Evolutionary conservation across 2,113 vertebrate genomes (phyloP), one percentile per base, ranked within the genome.

Genomic region (Junco hyemalis): DNA sequence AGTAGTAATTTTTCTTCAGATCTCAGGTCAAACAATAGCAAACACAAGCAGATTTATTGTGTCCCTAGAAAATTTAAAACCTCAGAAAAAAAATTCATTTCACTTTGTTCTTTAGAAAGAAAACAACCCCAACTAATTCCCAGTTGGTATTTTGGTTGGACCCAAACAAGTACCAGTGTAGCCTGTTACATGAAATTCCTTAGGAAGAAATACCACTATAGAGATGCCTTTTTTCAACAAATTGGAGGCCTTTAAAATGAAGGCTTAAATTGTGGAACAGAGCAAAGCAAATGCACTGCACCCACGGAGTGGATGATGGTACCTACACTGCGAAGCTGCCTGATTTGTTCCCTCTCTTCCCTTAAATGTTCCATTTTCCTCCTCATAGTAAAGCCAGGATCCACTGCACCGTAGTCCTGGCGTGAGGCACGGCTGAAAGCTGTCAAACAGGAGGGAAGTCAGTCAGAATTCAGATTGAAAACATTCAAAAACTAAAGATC

Each of bases 281-380:
- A 65, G 48, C 23, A 69, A 69, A 48, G 3, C 5, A 45, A 90
- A 73, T 0, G 19, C n/a, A 51, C 50, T 65, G 60, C 33, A 69
- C 2, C n/a, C n/a, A 14, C 1, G 12, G 0, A 65, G 40, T 13
- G 72, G n/a, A 25, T 35, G 42, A 23, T 2, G 38, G 38, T 47
- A 96, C 98, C 79, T 96, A 99, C 99, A 97, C 98, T 98, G 48
- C 99, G 99, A 70, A 99, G 97, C 15, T 99, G 98, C 80, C 98
- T 96, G 61, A 99, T 99, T 96, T 99, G 99, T 21, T 99, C 99
- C 96, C 99, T 98, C 96, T 99, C 99, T 96, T 99, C 99, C 83
- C 99, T 97, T 86, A 99, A 96, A 96, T 99, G 99, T 86, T 99
- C 99, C 99, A 99, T 99, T 96, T 99, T 99, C 97, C 99, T 99